Evolutionary conservation across 2,797 vertebrate genomes (phyloP), one percentile per base, ranked within the genome.

Genomic region (Morus bassanus): DNA sequence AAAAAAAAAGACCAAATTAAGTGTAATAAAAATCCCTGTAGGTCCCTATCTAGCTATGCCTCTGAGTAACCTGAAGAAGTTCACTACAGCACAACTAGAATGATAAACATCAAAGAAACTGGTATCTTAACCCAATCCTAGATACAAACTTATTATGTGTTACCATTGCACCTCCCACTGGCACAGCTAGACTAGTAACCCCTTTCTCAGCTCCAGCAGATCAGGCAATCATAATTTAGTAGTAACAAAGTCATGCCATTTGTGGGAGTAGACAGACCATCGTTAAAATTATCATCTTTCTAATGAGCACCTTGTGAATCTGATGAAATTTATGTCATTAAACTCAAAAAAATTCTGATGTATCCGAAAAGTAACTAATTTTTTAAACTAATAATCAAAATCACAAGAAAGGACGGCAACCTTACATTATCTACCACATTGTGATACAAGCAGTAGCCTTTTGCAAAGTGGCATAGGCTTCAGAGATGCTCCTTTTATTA

Each of bases 11-110:
- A 35, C 6, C 0, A 8, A 59, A 69, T 45, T 50, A 57, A 28
- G 31, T 3, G 1, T 37, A 88, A 78, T 45, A 64, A 68, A 81
- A 92, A 70, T 50, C 7, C 27, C 12, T 0, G 0, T 28, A 45
- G 22, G 19, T 74, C 35, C 5, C 4, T 39, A 82, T 28, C 11
- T 33, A 57, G 25, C 31, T 82, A 61, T 43, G n/a, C 24, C 43
- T 61, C 31, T 46, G 61, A 48, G 25, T 14, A 73, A 68, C 50
- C 59, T 33, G 18, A 63, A 59, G 48, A 63, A 46, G 25, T 80
- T 61, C 61, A 51, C 39, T 60, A 63, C 22, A 79, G 53, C 43
- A 80, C n/a, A 75, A 46, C 48, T 54, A 63, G 27, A 45, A 37
- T 23, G 53, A 67, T 3, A 41, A 82, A 33, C 17, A 33, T 10